Percentiles rank a stretch among this genome's conserved stretches.
phyloP scores from a whole-genome alignment of 2,888 invertebrate genomes.

The Eutolmus rufibarbis region DNA sequence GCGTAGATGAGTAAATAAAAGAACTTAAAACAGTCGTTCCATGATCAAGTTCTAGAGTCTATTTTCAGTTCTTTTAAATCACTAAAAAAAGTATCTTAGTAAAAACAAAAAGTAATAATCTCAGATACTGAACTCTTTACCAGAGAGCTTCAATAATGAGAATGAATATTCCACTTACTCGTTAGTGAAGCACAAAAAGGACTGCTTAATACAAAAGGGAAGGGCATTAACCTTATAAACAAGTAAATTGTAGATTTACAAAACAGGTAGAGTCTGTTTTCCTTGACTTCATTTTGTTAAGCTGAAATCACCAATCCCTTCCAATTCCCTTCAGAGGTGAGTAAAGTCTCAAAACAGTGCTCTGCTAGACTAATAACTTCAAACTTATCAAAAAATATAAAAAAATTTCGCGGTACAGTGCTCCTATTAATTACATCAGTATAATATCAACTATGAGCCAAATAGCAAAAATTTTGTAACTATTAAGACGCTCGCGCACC shows the following conservation, averaged over 20 bases:
- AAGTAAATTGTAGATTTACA: background rate
- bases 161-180: background rate
- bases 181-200: background rate
- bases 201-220: background rate
- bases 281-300: background rate
- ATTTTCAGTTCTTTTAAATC: background rate
- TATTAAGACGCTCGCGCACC: background rate
- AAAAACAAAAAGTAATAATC: background rate
- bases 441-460: background rate
- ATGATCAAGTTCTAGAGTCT: background rate
- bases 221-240: background rate
- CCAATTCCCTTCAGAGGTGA: background rate
- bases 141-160: background rate
- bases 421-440: background rate
- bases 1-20: background rate
- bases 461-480: constrained; percentile 17
- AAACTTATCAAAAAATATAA: background rate
- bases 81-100: background rate
- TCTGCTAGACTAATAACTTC: background rate
- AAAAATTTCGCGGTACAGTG: background rate
- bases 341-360: background rate
- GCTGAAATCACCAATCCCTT: background rate
- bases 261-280: background rate
- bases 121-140: background rate
- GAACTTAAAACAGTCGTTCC: background rate